Evolutionary conservation across 2,888 invertebrate species (phyloP), one percentile per base, ranked within the genome.

Genomic region (Pristionchus maxplancki): DNA sequence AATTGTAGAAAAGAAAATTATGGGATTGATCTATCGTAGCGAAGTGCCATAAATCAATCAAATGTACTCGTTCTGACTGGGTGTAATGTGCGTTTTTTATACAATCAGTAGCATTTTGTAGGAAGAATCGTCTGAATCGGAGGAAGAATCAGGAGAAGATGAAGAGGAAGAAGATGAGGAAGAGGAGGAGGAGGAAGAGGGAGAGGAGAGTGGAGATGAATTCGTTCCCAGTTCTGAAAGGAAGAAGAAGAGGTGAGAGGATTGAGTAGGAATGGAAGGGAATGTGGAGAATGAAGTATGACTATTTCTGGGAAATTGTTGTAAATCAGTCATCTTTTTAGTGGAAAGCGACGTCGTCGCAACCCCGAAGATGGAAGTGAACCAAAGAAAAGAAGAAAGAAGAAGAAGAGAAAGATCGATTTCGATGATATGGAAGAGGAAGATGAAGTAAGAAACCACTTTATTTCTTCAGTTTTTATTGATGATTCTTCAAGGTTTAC

Each of bases 181-280:
- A 37, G 96, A 88, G 94, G 37, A 93, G 13, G 96, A 96, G 92
- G 97, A 93, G 82, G 93, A 93, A 8, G 93, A 96, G 94, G 97
- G 97, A 0, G 97, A 98, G 95, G 98, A 98, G 94, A 98, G 98
- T 98, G 91, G 90, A 78, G 91, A 93, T 48, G 93, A 93, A 48
- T 93, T 93, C 89, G 88, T 89, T 67, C 90, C 91, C 15, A 78
- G 88, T 20, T 89, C 78, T 24, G 84, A 74, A 40, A 83, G 86
- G 67, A 90, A 90, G 86, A 90, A 44, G 90, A 93, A 40, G 89
- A 90, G 40, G 92, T 89, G 1, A 20, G 28, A 9, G 4, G 17
- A 81, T 81, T 81, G 40, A 58, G 24, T 58, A 24, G 17, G 11
- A 58, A 58, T 13, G 58, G 53, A 58, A 58, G 53, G n/a, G n/a